phyloP scores from a whole-genome alignment of 2,797 vertebrate genomes.

The Sphenopsis melanotis region DNA sequence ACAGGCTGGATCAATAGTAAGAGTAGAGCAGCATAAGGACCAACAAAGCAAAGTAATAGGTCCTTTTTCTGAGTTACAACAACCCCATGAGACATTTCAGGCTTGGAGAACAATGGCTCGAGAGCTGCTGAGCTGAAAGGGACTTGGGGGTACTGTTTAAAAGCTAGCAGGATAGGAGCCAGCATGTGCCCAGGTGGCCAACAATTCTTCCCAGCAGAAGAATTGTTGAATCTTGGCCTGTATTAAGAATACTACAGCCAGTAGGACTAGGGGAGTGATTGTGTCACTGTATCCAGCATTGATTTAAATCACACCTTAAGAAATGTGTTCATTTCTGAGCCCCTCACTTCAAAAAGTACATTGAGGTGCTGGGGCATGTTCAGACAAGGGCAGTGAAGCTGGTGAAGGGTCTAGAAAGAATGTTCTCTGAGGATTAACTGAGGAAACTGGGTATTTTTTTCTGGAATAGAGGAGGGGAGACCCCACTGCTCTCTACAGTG shows the following conservation, averaged over 20 bases:
- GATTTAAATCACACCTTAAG: fast-evolving
- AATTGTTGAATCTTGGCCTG: background rate
- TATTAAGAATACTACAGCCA: background rate
- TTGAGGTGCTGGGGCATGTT: background rate
- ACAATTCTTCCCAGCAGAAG: background rate
- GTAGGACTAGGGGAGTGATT: background rate
- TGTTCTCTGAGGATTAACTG: fast-evolving
- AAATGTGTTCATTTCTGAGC: background rate
- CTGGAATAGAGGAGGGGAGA: background rate
- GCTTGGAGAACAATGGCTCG: background rate
- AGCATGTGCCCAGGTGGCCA: background rate
- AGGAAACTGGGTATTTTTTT: background rate
- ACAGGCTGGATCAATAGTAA: background rate
- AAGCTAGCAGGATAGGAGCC: background rate
- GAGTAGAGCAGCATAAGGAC: background rate
- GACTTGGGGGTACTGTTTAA: background rate
- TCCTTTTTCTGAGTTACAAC: background rate
- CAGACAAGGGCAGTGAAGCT: background rate
- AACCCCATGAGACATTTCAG: background rate
- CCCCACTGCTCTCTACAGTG: background rate
- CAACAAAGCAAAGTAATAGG: background rate
- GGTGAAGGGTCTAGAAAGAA: background rate
- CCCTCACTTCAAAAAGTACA: background rate
- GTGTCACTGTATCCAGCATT: background rate
- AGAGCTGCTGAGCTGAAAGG: background rate